Percentiles rank a stretch among this genome's conserved stretches.
phyloP scores from a whole-genome alignment of 1,140 invertebrate species.

The Marisa cornuarietis region DNA sequence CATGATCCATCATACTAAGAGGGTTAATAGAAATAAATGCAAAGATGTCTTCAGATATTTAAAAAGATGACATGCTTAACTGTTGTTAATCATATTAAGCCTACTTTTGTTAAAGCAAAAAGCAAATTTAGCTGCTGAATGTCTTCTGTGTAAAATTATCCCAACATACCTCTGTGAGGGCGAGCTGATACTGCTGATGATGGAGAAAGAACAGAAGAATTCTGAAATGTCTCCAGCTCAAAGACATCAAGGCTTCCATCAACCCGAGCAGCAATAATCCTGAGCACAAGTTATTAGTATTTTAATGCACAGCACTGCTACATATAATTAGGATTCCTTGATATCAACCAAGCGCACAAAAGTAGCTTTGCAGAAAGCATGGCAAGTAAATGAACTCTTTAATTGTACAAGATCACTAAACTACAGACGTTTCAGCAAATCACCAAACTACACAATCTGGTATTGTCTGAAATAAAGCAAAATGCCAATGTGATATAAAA shows the following conservation, averaged over 20 bases:
- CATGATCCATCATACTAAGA: too few relatives aligned
- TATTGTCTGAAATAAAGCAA: too few relatives aligned
- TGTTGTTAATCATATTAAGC: background rate
- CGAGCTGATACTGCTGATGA: slow-evolving; percentile 27
- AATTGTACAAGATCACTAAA: background rate
- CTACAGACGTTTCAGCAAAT: too few relatives aligned
- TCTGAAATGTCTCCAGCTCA: slow-evolving; percentile 70
- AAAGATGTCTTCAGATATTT: background rate
- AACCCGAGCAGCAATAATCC: slow-evolving; percentile 80
- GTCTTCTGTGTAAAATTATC: slow-evolving; percentile 4
- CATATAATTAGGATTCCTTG: too few relatives aligned
- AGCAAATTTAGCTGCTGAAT: background rate
- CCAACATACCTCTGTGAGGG: slow-evolving; percentile 38
- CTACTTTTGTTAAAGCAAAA: background rate
- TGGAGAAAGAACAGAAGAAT: slow-evolving; percentile 38
- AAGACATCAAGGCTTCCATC: slow-evolving; percentile 86
- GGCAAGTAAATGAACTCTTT: too few relatives aligned
- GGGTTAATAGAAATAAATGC: too few relatives aligned
- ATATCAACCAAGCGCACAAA: too few relatives aligned
- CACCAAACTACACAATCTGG: too few relatives aligned
- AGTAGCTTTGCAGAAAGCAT: too few relatives aligned
- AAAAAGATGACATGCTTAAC: background rate
- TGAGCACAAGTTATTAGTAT: slow-evolving; percentile 26
- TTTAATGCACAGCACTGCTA: too few relatives aligned
- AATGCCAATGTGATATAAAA: too few relatives aligned